Base-by-base conservation (phyloP, 2,888 invertebrate genomes). In the Octonoba sinensis region DNA sequence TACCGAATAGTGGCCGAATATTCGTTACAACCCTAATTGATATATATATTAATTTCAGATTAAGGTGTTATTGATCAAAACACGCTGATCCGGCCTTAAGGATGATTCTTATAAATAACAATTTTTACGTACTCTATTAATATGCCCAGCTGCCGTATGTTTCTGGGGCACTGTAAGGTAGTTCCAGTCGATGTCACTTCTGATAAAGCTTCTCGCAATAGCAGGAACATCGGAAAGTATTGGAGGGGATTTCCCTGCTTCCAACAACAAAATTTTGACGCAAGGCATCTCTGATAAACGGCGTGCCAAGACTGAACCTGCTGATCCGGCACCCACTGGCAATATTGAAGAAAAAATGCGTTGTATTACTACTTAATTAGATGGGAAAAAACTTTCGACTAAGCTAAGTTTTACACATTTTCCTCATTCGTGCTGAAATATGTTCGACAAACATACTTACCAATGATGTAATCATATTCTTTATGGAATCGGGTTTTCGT, bases 181-280 rank as follows among this genome's bases (percentile, higher is more conserved):
- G 0, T 60, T 54, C 83, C 83, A 83, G 36, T 83, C 81, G 16
- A 76, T 47, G 16, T 76, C 75, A 8, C 60, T 27, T 18, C 16
- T 18, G 12, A 67, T 22, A 16, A 76, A 76, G 24, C 47, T 71
- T 49, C 75, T 82, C 1, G 74, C 81, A 0, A 47, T 20, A 3
- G 64, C 44, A 12, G 73, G 74, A 15, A 74, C 76, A 49, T 83
- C 83, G 0, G 81, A 67, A 3, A 82, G 36, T 24, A 74, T 72
- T 8, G 71, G 71, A 18, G 81, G 83, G 0, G 81, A 60, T 66
- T 74, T 79, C 13, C 83, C 83, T 12, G 82, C 83, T 76, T 83
- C 83, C n/a, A 83, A 51, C 1, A 84, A 27, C 16, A 84, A 36
- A 8, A 84, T 74, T 0, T 57, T 59, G 1, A 65, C 73, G 15